Conservation (phyloP, 2,113 vertebrate genomes). For the Manacus vitellinus region DNA sequence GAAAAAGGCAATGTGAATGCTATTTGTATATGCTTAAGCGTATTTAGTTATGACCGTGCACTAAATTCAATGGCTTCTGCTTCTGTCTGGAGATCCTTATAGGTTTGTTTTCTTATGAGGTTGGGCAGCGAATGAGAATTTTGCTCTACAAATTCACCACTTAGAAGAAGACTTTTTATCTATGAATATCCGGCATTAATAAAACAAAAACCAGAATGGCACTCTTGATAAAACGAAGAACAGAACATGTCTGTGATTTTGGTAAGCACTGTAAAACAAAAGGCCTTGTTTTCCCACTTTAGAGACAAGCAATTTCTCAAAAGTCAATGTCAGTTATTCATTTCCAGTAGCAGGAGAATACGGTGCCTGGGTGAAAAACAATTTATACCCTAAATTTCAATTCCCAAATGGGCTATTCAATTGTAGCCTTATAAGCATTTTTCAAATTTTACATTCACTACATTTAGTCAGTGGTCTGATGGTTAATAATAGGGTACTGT, state of each 20-base stretch:
- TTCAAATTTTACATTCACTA: not conserved
- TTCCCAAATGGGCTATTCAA: not conserved
- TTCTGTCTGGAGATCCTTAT: not conserved
- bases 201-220: not conserved
- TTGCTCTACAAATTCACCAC: not conserved
- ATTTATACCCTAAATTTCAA: not conserved
- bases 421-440: not conserved
- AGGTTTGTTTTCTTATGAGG: not conserved
- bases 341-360: not conserved
- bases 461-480: not conserved
- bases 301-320: not conserved
- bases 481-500: not conserved
- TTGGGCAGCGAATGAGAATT: not conserved
- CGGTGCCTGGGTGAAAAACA: not conserved
- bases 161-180: not conserved
- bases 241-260: not conserved
- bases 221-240: not conserved
- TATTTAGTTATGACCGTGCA: not conserved
- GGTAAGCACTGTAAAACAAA: not conserved
- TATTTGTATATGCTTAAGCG: not conserved
- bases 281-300: not conserved
- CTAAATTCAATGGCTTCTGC: not conserved
- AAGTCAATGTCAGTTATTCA: not conserved
- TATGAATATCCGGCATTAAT: not conserved
- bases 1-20: not conserved